These are phyloP conservation scores for Prunella fulvescens DNA, from an alignment of 2,113 vertebrate genomes.

Conservation along the genomic window DNA sequence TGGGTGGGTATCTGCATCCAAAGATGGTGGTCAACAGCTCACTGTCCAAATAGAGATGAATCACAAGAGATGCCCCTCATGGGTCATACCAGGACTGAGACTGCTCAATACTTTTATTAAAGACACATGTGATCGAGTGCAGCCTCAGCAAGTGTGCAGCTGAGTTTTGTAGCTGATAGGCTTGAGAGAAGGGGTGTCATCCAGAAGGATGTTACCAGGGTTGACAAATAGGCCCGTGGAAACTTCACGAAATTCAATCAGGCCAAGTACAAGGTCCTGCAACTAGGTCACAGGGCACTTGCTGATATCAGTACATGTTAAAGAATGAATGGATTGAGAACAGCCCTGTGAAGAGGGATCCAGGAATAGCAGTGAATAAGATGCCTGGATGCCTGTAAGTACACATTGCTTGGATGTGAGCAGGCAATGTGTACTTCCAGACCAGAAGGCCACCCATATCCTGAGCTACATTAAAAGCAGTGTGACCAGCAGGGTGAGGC, in stretches of 20 bases:
- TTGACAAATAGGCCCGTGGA: background rate
- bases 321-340: background rate
- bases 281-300: background rate
- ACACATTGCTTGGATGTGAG: background rate
- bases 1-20: background rate
- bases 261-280: background rate
- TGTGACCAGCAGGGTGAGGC: background rate
- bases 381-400: background rate
- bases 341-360: background rate
- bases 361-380: background rate
- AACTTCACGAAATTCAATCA: background rate
- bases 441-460: background rate
- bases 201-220: background rate
- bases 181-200: background rate
- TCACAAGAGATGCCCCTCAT: background rate
- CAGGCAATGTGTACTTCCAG: background rate
- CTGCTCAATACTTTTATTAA: background rate
- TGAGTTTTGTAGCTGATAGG: background rate
- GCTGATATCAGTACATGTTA: accelerated
- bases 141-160: background rate
- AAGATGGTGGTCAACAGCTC: background rate
- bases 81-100: accelerated
- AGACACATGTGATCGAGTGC: background rate
- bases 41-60: background rate
- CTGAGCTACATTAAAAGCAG: background rate